phyloP scores from a whole-genome alignment of 1,140 invertebrate species.

The Drosophila subobscura region DNA sequence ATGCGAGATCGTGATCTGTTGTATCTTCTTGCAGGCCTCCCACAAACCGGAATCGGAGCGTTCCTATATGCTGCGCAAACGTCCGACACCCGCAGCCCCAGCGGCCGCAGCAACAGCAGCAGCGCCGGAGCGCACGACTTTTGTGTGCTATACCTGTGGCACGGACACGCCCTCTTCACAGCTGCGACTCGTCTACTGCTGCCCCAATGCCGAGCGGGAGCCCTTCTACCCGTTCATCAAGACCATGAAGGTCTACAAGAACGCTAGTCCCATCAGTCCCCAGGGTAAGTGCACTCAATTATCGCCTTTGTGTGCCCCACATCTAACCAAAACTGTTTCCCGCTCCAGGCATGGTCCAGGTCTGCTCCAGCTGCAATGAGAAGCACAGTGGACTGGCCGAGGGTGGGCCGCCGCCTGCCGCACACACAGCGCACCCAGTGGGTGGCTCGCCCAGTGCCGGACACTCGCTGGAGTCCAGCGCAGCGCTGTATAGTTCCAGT shows the following conservation, averaged over 20 bases:
- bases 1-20: conserved; percentile 24
- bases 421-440: conserved; percentile 23
- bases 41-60: conserved; percentile 90
- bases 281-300: conserved; percentile 85
- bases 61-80: conserved; percentile 91
- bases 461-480: conserved; percentile 55
- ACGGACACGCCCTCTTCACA: conserved; percentile 90
- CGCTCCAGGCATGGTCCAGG: conserved; percentile 89
- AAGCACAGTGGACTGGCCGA: conserved; percentile 77
- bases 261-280: conserved; percentile 92
- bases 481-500: conserved; percentile 51
- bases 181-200: conserved; percentile 92
- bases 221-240: conserved; percentile 95
- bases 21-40: conserved; percentile 85
- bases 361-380: conserved; percentile 90
- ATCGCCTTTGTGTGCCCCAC: neutral
- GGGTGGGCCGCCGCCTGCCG: conserved; percentile 44
- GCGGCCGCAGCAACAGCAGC: no score
- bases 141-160: conserved; percentile 95
- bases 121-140: conserved; percentile 87
- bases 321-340: conserved; percentile 26
- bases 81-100: conserved; percentile 86
- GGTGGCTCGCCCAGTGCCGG: conserved; percentile 27
- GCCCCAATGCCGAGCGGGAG: conserved; percentile 92
- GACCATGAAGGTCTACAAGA: conserved; percentile 89